Percentiles rank a stretch among this genome's conserved stretches.
phyloP scores from a whole-genome alignment of 2,888 invertebrate species.

The Tinea pellionella region DNA sequence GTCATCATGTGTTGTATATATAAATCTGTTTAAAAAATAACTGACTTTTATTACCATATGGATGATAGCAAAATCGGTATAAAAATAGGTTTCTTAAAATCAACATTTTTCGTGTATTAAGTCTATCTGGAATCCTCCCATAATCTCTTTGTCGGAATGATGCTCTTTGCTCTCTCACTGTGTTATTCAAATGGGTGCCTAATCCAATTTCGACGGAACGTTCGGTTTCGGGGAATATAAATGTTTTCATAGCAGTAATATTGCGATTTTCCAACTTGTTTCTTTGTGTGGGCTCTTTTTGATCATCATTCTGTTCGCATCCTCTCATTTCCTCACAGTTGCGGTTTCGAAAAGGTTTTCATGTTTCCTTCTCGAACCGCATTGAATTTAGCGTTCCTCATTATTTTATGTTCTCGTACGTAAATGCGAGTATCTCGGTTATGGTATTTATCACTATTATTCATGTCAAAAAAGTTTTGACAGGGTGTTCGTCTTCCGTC shows the following conservation, averaged over 20 bases:
- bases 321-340: neutral
- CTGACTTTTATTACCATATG: neutral
- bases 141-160: slow-evolving; percentile 9
- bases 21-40: neutral
- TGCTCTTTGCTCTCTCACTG: slow-evolving; percentile 10
- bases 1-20: neutral
- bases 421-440: neutral
- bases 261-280: slow-evolving; percentile 4
- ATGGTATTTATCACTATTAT: neutral
- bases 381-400: neutral
- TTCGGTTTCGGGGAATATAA: slow-evolving; percentile 10
- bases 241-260: slow-evolving; percentile 10
- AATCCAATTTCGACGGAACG: slow-evolving; percentile 9
- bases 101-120: neutral
- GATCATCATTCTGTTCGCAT: slow-evolving; percentile 5
- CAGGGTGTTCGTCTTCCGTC: neutral
- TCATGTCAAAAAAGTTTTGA: slow-evolving; percentile 2
- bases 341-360: neutral
- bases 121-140: neutral
- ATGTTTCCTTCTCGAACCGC: neutral
- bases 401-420: neutral
- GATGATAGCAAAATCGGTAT: neutral
- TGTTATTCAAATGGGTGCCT: slow-evolving; percentile 13
- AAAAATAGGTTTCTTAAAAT: neutral
- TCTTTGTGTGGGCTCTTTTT: neutral